phyloP scores from a whole-genome alignment of 2,113 vertebrate species.

The Thalassoma bifasciatum region DNA sequence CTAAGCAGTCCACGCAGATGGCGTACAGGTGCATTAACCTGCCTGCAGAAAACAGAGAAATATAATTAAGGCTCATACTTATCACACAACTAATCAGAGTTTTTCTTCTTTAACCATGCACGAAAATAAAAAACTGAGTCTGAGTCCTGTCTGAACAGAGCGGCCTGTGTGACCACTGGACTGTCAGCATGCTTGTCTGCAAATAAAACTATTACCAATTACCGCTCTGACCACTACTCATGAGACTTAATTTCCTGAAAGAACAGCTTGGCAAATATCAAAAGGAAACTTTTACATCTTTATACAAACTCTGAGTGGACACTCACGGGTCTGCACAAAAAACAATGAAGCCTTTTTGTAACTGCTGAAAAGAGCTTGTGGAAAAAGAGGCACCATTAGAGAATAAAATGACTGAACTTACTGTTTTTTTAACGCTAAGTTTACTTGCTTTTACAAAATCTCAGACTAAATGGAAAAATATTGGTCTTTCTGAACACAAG shows the following conservation, averaged over 20 bases:
- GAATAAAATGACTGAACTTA: too few relatives aligned
- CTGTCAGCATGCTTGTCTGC: background rate
- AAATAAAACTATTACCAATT: background rate
- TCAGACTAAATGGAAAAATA: too few relatives aligned
- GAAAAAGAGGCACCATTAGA: too few relatives aligned
- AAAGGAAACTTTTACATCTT: background rate
- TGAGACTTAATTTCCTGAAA: conserved; percentile 7
- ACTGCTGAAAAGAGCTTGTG: too few relatives aligned
- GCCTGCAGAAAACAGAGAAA: conserved; percentile 81
- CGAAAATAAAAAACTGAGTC: background rate
- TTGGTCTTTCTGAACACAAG: too few relatives aligned
- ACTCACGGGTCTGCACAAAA: background rate
- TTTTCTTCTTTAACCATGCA: background rate
- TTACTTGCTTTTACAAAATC: too few relatives aligned
- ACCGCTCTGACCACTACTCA: background rate
- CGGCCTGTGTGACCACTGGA: background rate
- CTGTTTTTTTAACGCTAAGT: too few relatives aligned
- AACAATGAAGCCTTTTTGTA: background rate
- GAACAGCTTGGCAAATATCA: too few relatives aligned
- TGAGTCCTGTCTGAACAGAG: background rate
- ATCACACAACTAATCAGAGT: background rate
- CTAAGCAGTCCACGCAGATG: conserved; percentile 98
- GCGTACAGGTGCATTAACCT: conserved; percentile 99
- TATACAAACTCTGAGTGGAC: background rate
- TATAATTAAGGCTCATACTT: background rate